Evolutionary conservation across 2,888 invertebrate species (phyloP).

Genomic region (Cosmopolites sordidus): DNA sequence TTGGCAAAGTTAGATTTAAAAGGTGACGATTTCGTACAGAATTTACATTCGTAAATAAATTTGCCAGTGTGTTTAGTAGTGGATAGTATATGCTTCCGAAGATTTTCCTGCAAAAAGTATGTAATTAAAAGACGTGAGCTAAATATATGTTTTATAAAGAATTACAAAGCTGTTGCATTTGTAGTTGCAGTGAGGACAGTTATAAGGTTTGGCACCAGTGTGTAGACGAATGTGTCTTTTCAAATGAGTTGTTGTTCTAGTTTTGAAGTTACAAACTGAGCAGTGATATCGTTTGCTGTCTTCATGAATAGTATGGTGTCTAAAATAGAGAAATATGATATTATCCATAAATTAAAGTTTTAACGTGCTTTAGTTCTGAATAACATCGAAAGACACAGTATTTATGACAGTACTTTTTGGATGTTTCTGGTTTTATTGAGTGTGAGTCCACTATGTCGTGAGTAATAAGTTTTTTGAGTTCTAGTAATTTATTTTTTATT

Average conservation of each 20-base stretch:
- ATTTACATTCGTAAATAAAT: constrained; percentile 72
- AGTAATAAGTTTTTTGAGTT: too few relatives aligned
- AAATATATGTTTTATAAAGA: too few relatives aligned
- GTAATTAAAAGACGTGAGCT: too few relatives aligned
- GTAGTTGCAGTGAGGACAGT: constrained; percentile 78
- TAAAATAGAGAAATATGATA: constrained; percentile 43
- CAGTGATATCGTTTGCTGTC: constrained; percentile 58
- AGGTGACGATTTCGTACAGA: constrained; percentile 50
- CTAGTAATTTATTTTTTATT: too few relatives aligned
- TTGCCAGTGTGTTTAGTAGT: constrained; percentile 75
- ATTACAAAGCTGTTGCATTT: constrained; percentile 74
- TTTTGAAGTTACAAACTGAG: constrained; percentile 64
- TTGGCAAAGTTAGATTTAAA: constrained; percentile 64
- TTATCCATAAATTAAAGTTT: too few relatives aligned
- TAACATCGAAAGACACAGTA: too few relatives aligned
- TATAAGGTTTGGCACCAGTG: constrained; percentile 77
- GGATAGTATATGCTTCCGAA: constrained; percentile 79
- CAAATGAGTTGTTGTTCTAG: constrained; percentile 64
- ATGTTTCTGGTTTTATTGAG: too few relatives aligned
- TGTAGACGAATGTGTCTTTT: constrained; percentile 77
- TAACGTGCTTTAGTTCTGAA: too few relatives aligned
- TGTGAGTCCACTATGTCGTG: too few relatives aligned
- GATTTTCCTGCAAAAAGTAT: constrained; percentile 64
- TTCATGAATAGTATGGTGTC: constrained; percentile 59
- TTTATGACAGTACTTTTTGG: too few relatives aligned